A percentile compares a stretch with the other conserved stretches of the same genome.
Conservation (phyloP, 2,888 invertebrate genomes). For the Drepanosiphum platanoidis region DNA sequence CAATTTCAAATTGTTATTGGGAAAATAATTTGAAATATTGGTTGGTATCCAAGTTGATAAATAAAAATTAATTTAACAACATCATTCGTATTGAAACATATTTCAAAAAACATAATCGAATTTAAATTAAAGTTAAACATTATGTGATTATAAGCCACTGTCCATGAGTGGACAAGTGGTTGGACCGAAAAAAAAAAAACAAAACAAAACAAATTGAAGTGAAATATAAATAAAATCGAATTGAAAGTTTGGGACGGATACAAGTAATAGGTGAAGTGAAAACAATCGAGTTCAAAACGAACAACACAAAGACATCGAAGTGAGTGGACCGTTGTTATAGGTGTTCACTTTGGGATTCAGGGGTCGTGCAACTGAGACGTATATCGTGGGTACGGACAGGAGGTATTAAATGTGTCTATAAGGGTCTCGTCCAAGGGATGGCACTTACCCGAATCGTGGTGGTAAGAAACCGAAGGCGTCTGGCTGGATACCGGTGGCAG, state of each 20-base stretch:
- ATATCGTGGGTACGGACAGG: too few relatives aligned
- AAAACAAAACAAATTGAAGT: too few relatives aligned
- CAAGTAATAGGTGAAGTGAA: neutral
- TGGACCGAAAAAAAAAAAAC: neutral
- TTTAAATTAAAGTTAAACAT: neutral
- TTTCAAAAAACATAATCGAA: neutral
- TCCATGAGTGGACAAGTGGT: neutral
- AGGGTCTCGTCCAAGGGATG: too few relatives aligned
- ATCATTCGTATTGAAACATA: neutral
- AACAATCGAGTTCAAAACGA: too few relatives aligned
- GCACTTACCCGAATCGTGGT: constrained; percentile 54
- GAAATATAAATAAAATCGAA: neutral
- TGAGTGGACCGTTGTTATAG: too few relatives aligned
- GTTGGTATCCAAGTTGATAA: too few relatives aligned
- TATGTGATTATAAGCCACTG: neutral
- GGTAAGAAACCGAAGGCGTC: constrained; percentile 50
- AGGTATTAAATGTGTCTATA: neutral
- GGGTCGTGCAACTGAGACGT: too few relatives aligned
- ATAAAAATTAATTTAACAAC: too few relatives aligned
- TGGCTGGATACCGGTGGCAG: constrained; percentile 22
- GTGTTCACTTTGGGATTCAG: too few relatives aligned
- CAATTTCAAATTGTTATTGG: too few relatives aligned
- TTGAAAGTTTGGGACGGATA: neutral
- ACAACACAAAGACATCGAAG: too few relatives aligned
- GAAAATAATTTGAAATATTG: neutral